phyloP scores from a whole-genome alignment of 2,113 vertebrate genomes.

The Apteryx mantelli region DNA sequence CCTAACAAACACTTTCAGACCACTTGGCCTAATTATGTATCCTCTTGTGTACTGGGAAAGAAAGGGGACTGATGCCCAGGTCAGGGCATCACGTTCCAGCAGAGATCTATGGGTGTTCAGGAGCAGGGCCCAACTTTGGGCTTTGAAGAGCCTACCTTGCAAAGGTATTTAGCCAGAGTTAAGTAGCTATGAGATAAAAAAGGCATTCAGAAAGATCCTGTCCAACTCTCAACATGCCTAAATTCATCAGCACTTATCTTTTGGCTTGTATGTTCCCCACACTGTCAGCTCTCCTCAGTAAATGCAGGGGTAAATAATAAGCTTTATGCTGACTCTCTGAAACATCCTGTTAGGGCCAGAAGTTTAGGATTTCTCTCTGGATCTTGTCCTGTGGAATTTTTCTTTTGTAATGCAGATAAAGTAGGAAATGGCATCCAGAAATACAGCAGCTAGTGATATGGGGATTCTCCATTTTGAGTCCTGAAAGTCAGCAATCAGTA shows the following conservation, averaged over 20 bases:
- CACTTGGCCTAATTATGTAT: background rate
- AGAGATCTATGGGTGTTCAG: background rate
- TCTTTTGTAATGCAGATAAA: background rate
- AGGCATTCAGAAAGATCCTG: background rate
- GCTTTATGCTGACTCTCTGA: background rate
- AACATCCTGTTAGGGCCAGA: background rate
- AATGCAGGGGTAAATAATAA: background rate
- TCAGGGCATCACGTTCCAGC: background rate
- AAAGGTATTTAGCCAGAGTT: background rate
- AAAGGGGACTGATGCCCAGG: background rate
- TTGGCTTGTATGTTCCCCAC: accelerated
- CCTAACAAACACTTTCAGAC: background rate
- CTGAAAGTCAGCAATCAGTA: background rate
- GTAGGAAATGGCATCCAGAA: background rate
- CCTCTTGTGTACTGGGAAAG: background rate
- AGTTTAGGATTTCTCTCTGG: background rate
- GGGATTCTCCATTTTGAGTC: background rate
- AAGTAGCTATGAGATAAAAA: background rate
- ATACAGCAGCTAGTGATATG: background rate
- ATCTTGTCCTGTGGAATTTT: background rate
- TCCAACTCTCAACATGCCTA: background rate
- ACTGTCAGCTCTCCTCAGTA: background rate
- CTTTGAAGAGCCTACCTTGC: background rate
- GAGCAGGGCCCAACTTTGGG: background rate
- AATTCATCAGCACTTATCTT: background rate